Evolutionary conservation across 1,140 invertebrate genomes (phyloP), one percentile per base, ranked within the genome.

Genomic region (Drosophila seguyi): DNA sequence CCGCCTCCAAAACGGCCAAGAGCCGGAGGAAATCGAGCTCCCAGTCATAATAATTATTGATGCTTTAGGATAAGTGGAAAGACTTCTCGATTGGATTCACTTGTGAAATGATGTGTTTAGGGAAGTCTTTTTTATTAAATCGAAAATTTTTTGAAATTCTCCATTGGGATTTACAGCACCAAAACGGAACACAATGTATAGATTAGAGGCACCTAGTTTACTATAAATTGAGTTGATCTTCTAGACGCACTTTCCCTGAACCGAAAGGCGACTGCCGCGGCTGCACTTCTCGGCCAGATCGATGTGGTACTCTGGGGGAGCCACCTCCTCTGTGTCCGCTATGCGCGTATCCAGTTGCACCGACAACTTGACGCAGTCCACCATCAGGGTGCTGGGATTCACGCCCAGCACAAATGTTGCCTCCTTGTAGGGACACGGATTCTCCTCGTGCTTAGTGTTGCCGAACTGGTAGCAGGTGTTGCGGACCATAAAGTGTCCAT

Each of bases 401-500:
- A 95, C 93, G 36, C 93, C 94, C 14, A 94, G 67, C 2, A 93
- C 92, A 67, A 67, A 91, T 0, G 88, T 67, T 20, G 60, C 80
- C 41, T 90, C 79, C 41, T 75, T 80, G 94, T 95, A 11, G 93
- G 93, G 18, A 53, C 91, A 48, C 27, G 83, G 85, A 42, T 90
- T 90, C n/a, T 48, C 22, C 1, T 31, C 60, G 11, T 65, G 8
- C 8, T 75, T 75, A 18, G 13, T 73, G 6, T 90, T 81, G 20
- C 93, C 93, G 4, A 96, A 79, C 42, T 71, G 29, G 59, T 94
- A 93, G 71, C 95, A 96, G 11, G 75, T 84, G 1, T 88, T 92
- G 14, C 94, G 93, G 50, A 93, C 95, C 16, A 69, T 53, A 0
- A 95, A 95, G 14, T 87, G 66, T 0, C 93, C 93, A 60, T 92